Base-by-base conservation (phyloP, 1,140 invertebrate genomes). In the Lordiphosa mommai region DNA sequence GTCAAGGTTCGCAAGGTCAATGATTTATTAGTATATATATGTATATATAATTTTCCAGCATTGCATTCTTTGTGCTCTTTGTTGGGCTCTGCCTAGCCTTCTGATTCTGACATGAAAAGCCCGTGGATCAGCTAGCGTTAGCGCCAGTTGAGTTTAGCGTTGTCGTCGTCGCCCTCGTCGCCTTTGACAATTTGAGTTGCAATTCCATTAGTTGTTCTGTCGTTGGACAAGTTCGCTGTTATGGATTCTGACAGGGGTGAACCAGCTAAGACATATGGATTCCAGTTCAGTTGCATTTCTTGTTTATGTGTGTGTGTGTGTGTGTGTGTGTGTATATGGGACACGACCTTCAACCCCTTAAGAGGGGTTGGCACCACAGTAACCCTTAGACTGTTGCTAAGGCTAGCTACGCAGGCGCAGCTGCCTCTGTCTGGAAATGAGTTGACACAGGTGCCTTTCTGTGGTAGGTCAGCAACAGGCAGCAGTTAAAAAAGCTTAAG, bases 1-100 rank as follows among this genome's bases (percentile, higher is more conserved):
- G 72, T 69, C 72, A 82, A 82, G 72, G 77, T 84, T 82, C 77
- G 34, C 79, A 82, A 82, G 77, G 77, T 82, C 77, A 82, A 84
- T 82, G 77, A 69, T 82, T 82, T 84, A 84, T 77, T 82, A 84
- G 68, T 72, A 72, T 77, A 72, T 40, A 57, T 32, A 12, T 13
- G 2, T 32, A 30, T 46, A 6, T 46, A 2, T 12, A 6, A 20
- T 14, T 58, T 46, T 40, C 47, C 55, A 43, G 55, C 56, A 60
- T 34, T 66, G 51, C 57, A 57, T 60, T 69, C 59, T 72, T 50
- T 51, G 48, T 63, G 20, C 27, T 36, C 8, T 38, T 61, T 20
- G 37, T 51, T 38, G 13, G 13, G 6, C 32, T 33, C 33, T 51
- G 46, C 30, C 33, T 50, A 51, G 53, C 65, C 36, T 33, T 38